Base-by-base conservation (phyloP, 1,140 invertebrate genomes). In the Melanaphis sacchari region DNA sequence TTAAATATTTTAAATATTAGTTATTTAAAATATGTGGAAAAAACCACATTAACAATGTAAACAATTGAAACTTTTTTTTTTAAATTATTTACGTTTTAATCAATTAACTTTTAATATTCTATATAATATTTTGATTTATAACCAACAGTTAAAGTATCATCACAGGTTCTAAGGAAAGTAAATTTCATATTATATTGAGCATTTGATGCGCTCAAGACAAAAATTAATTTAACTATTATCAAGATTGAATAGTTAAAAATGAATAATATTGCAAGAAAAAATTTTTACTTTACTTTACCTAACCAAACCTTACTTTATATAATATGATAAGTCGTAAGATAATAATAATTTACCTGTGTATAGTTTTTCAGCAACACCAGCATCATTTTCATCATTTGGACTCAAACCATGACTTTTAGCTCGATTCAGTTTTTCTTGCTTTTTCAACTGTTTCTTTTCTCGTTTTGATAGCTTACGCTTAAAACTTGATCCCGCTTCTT, bases 361-460 rank as follows among this genome's bases (percentile, higher is more conserved):
- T 84, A 99, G 96, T 96, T 98, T 99, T 95, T 98, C 98, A 0
- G 98, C 98, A 36, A 99, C 98, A 93, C 97, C 97, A 15, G 95
- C 95, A 94, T 97, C 95, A 90, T 96, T 97, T 93, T 97, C 97
- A 94, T 98, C 97, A 90, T 95, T 95, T 18, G 94, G 41, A 24
- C 88, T 91, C 93, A 96, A 95, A 21, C 94, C 94, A 31, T 94
- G 94, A 94, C 97, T 97, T 96, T 98, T 98, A 93, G 98, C 95
- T 95, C 98, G 96, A 43, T 97, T 97, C 90, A 99, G 96, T 96
- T 99, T 99, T 94, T 99, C 98, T 95, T 99, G 98, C 95, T 99
- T 99, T 95, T 99, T 99, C 95, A 99, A 96, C 95, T 99, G 98
- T 95, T 99, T 99, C 95, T 99, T 99, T 95, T 99, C 99, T 90